Percentiles rank a stretch among this genome's conserved stretches.
Conservation (phyloP, 1,140 invertebrate genomes). For the Drosophila tristis region DNA sequence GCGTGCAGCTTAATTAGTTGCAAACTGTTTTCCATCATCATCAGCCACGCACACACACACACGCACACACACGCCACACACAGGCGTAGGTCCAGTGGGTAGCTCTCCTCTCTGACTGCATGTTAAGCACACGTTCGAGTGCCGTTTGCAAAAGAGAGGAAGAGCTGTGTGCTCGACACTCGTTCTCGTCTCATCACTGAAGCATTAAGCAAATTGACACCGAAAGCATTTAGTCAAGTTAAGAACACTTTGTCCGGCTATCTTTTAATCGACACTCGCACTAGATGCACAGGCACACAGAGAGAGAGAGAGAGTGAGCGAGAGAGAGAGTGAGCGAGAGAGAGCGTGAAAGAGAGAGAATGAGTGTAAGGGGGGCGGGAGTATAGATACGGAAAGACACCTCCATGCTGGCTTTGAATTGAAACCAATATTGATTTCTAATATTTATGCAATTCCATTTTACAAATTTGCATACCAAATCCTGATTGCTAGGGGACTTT, state of each 20-base stretch:
- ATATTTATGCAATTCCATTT: slow-evolving; percentile 82
- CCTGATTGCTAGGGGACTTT: slow-evolving; percentile 78
- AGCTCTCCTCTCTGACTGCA: slow-evolving; percentile 23
- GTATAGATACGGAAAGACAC: too few relatives aligned
- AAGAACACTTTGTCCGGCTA: slow-evolving; percentile 46
- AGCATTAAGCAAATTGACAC: slow-evolving; percentile 70
- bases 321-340: background rate
- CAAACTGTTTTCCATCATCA: slow-evolving; percentile 79
- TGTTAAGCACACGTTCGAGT: slow-evolving; percentile 60
- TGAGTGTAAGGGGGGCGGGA: background rate
- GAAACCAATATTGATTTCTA: slow-evolving; percentile 77
- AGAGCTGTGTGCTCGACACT: background rate
- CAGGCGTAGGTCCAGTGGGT: slow-evolving; percentile 17
- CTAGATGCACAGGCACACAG: background rate
- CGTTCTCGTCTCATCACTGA: slow-evolving; percentile 21
- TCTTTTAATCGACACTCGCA: slow-evolving; percentile 66
- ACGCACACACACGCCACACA: background rate
- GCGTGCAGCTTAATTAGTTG: slow-evolving; percentile 82
- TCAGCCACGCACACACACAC: slow-evolving; percentile 8
- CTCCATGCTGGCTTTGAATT: background rate
- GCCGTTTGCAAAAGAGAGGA: slow-evolving; percentile 1
- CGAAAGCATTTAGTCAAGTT: slow-evolving; percentile 71
- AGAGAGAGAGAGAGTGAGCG: background rate
- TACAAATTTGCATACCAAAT: slow-evolving; percentile 80
- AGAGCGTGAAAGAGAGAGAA: too few relatives aligned